Percentiles rank a stretch among this genome's conserved stretches.
Evolutionary conservation across 2,113 vertebrate genomes (phyloP).

Genomic region (Dicentrarchus labrax): DNA sequence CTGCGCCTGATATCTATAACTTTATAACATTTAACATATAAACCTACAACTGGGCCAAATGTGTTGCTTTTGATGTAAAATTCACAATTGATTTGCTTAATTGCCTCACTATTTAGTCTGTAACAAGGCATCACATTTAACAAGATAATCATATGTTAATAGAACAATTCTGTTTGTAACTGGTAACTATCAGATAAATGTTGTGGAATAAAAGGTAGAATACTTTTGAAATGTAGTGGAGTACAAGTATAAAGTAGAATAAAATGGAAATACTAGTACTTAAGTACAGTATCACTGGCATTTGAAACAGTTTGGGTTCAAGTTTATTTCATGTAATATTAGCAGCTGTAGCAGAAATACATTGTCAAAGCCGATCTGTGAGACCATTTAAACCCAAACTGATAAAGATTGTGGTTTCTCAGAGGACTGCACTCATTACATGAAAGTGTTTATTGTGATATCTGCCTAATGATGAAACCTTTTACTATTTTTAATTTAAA

Average conservation of each 20-base stretch:
- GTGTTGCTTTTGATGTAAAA: no score
- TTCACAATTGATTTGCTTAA: no score
- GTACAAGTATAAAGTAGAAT: not conserved
- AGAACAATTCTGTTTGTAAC: not conserved
- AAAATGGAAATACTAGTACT: not conserved
- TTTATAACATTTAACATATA: no score
- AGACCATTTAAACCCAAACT: constrained; percentile 19
- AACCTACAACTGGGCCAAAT: no score
- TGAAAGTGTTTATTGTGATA: constrained; percentile 30
- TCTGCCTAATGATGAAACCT: constrained; percentile 5
- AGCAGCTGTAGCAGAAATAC: constrained; percentile 1
- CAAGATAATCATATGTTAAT: not conserved
- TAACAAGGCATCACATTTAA: not conserved
- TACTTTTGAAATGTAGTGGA: not conserved
- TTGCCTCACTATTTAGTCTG: not conserved
- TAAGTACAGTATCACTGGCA: not conserved
- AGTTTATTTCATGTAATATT: constrained; percentile 7
- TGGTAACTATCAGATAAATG: not conserved
- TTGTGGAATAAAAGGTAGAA: not conserved
- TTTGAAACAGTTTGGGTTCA: not conserved
- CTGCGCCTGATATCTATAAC: no score
- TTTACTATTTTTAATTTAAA: not conserved
- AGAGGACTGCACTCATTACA: constrained; percentile 23
- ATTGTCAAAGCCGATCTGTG: constrained; percentile 13
- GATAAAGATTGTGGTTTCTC: constrained; percentile 8